A percentile compares a stretch with the other conserved stretches of the same genome.
phyloP scores from a whole-genome alignment of 1,140 invertebrate species.

The Drosophila eugracilis region DNA sequence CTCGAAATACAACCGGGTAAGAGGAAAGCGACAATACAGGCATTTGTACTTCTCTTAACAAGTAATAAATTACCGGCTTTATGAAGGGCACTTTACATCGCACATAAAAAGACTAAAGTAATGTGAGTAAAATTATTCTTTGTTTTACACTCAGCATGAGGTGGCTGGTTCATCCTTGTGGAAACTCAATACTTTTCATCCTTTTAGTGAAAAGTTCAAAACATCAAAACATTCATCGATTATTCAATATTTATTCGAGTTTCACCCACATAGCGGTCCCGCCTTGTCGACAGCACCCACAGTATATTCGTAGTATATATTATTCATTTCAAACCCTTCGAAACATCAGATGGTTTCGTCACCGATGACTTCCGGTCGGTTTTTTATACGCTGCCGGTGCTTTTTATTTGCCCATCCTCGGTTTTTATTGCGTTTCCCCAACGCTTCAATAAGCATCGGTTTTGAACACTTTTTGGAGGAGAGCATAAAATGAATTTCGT shows the following conservation, averaged over 20 bases:
- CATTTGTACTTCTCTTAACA: constrained; percentile 40
- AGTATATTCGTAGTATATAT: no score
- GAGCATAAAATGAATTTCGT: neutral
- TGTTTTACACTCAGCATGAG: neutral
- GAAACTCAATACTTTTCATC: neutral
- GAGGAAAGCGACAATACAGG: constrained; percentile 19
- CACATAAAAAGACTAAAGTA: constrained; percentile 19
- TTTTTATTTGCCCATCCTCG: constrained; percentile 16
- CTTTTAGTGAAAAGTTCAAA: neutral
- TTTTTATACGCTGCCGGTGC: constrained; percentile 29
- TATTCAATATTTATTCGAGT: constrained; percentile 39
- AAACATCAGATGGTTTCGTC: constrained; percentile 34
- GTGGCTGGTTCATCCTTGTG: neutral
- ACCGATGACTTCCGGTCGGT: constrained; percentile 34
- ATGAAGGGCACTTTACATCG: constrained; percentile 9
- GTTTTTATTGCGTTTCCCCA: constrained; percentile 50
- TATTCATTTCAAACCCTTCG: constrained; percentile 59
- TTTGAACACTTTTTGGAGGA: neutral
- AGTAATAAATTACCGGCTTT: constrained; percentile 34
- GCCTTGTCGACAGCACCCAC: neutral
- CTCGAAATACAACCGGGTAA: neutral
- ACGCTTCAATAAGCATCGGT: constrained; percentile 7
- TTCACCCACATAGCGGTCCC: constrained; percentile 2
- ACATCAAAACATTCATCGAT: constrained; percentile 18
- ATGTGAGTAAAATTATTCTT: constrained; percentile 13